Percentiles rank a stretch among this genome's conserved stretches.
These are phyloP conservation scores for Mongoloraphidia duomilia DNA, from an alignment of 2,888 invertebrate species.

Conservation along the genomic window DNA sequence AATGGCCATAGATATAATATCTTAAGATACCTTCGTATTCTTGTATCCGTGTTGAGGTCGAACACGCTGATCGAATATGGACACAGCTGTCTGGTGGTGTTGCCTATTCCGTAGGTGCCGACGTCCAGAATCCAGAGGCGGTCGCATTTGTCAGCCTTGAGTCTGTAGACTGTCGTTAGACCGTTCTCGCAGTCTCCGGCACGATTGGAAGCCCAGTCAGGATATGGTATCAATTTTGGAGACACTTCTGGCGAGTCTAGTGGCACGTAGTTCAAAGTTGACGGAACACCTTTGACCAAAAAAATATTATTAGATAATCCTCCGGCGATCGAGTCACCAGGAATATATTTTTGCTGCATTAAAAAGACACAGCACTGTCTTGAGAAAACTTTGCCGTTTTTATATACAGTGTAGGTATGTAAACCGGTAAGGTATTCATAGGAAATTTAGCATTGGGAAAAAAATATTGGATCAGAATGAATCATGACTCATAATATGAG, in stretches of 20 bases:
- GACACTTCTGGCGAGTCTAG: constrained; percentile 47
- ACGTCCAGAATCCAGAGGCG: constrained; percentile 74
- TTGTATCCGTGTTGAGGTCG: constrained; percentile 56
- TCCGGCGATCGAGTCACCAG: too few species aligned
- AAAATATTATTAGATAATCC: too few species aligned
- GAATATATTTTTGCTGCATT: too few species aligned
- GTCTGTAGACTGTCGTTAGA: constrained; percentile 63
- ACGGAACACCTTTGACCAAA: constrained; percentile 49
- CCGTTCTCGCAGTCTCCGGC: constrained; percentile 61
- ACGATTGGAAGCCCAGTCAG: constrained; percentile 58
- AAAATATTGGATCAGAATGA: too few species aligned
- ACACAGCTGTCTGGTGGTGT: constrained; percentile 60
- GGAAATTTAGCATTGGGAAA: too few species aligned
- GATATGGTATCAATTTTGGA: constrained; percentile 64
- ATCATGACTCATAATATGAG: too few species aligned
- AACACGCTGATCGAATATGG: constrained; percentile 67
- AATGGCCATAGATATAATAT: constrained; percentile 10
- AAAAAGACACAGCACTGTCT: too few species aligned
- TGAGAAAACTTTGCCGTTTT: too few species aligned
- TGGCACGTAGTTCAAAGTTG: constrained; percentile 66
- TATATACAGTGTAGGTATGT: too few species aligned
- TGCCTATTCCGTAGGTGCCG: constrained; percentile 66
- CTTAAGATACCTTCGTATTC: constrained; percentile 34
- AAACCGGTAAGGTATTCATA: too few species aligned
- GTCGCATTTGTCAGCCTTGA: constrained; percentile 64